Conservation (phyloP, 35 echinoderm and acorn worm species). For the Heliocidaris tuberculata region DNA sequence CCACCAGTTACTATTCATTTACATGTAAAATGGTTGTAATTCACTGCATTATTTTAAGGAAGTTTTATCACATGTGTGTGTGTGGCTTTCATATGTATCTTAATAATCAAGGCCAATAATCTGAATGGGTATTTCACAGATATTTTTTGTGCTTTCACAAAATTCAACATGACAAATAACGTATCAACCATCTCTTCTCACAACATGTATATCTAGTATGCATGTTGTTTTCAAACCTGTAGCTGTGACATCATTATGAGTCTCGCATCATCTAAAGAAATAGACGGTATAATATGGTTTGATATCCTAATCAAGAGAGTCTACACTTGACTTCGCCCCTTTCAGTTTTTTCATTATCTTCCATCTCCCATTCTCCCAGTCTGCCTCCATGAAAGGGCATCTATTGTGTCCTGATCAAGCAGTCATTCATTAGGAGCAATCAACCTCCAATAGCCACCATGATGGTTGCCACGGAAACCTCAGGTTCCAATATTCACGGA, state of each 20-base stretch:
- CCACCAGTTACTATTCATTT: no score
- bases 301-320: neutral
- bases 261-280: neutral
- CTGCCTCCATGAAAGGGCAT: constrained; percentile 9
- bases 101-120: no score
- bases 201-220: no score
- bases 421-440: constrained; percentile 18
- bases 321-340: neutral
- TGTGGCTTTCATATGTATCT: no score
- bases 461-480: constrained; percentile 4
- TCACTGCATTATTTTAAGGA: no score
- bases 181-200: no score
- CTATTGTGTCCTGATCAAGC: constrained; percentile 22
- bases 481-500: constrained; percentile 26
- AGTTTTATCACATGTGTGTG: no score
- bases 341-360: constrained; percentile 19
- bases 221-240: neutral
- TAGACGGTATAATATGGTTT: neutral
- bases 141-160: no score
- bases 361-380: neutral
- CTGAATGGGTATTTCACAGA: no score
- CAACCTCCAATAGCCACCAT: constrained; percentile 7
- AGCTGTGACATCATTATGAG: neutral
- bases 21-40: no score
- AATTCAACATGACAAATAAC: no score